phyloP scores from a whole-genome alignment of 1,140 invertebrate species.

The Leptopilina boulardi region DNA sequence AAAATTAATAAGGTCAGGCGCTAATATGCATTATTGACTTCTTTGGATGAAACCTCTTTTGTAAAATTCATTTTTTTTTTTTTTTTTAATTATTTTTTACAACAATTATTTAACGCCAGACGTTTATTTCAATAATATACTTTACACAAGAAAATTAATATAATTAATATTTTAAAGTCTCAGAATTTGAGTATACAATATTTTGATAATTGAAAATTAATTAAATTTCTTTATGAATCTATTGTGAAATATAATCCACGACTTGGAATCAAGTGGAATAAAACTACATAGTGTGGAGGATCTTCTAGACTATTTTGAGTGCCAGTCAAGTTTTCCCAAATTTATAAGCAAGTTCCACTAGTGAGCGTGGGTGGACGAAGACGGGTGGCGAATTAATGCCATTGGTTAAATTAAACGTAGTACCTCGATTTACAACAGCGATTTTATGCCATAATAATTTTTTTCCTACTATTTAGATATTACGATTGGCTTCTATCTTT shows the following conservation, averaged over 20 bases:
- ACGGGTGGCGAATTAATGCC: slow-evolving; percentile 67
- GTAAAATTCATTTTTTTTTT: no score
- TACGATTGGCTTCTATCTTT: not conserved
- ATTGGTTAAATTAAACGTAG: slow-evolving; percentile 63
- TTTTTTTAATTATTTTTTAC: no score
- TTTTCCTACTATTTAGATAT: not conserved
- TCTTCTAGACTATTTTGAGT: slow-evolving; percentile 72
- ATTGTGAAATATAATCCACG: slow-evolving; percentile 66
- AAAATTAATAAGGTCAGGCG: slow-evolving; percentile 40
- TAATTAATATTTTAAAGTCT: no score
- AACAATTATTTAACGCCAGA: no score
- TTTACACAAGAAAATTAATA: no score
- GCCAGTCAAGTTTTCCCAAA: slow-evolving; percentile 69
- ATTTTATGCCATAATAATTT: slow-evolving; percentile 13
- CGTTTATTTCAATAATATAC: no score
- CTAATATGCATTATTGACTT: not conserved
- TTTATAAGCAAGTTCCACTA: slow-evolving; percentile 67
- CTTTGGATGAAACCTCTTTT: not conserved
- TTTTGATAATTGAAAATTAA: not conserved
- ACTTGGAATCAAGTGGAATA: slow-evolving; percentile 48
- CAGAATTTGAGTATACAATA: no score
- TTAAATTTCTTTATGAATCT: slow-evolving; percentile 29
- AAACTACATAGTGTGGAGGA: slow-evolving; percentile 39
- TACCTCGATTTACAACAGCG: slow-evolving; percentile 44
- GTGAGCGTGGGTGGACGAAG: slow-evolving; percentile 52